Evolutionary conservation across 2,888 invertebrate species (phyloP).

Genomic region (Limnephilus rhombicus): DNA sequence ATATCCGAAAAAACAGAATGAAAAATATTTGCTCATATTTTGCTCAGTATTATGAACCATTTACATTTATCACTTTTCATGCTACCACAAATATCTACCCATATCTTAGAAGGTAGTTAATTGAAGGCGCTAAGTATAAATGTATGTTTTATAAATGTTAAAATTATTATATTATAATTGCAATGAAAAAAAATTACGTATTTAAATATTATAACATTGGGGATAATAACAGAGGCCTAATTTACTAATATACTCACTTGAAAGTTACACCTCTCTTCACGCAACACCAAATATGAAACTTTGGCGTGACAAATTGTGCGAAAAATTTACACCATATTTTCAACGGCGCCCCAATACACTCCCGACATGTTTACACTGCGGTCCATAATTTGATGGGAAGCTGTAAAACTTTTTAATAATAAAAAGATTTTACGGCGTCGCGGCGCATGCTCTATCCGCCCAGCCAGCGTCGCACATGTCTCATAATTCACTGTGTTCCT

Average conservation of each 20-base stretch:
- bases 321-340: slow-evolving; percentile 10
- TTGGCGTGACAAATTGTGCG: background rate
- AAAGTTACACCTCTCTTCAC: background rate
- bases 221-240: background rate
- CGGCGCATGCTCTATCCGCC: slow-evolving; percentile 37
- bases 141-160: too few species aligned
- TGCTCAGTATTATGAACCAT: too few species aligned
- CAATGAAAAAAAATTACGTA: background rate
- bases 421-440: slow-evolving; percentile 58
- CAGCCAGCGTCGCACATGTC: slow-evolving; percentile 36
- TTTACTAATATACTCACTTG: background rate
- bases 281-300: slow-evolving; percentile 10
- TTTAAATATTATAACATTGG: background rate
- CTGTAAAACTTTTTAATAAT: slow-evolving; percentile 62
- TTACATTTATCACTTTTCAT: too few species aligned
- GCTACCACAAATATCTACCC: too few species aligned
- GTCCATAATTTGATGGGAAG: slow-evolving; percentile 59
- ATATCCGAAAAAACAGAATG: too few species aligned
- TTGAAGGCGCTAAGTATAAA: too few species aligned
- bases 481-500: slow-evolving; percentile 48
- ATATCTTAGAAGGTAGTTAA: too few species aligned
- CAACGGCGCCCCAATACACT: slow-evolving; percentile 16
- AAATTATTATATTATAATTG: background rate
- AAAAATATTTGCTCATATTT: too few species aligned
- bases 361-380: slow-evolving; percentile 56